Evolutionary conservation across 2,888 invertebrate species (phyloP), one percentile per base, ranked within the genome.

Genomic region (Abrostola triplasia): DNA sequence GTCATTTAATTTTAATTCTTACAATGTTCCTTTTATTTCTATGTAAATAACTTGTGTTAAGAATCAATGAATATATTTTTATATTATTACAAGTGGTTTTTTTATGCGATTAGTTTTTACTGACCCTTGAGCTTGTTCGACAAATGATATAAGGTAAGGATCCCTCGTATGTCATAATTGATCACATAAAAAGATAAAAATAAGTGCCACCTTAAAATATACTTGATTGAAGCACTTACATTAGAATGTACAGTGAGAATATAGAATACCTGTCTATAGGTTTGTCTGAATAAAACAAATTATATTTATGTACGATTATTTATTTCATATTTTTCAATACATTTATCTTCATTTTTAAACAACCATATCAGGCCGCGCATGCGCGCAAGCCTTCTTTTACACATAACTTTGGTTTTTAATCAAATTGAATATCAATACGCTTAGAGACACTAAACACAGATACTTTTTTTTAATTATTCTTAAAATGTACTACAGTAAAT

Each of bases 281-380:
- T 24, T 24, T 4, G 24, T 24, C 24, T 24, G 24, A 24, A 74
- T 70, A 52, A 66, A 35, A 65, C 36, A 60, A 63, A 58, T 2
- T 36, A 57, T 36, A 24, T 24, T 58, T 84, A 81, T 84, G 80
- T 91, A 89, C 84, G 86, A 89, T 91, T 88, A 91, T 92, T 92
- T 92, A 92, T 91, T 91, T 84, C 79, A 87, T 86, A 88, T 88
- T 76, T 80, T 87, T 79, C 78, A 88, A 88, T 89, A 90, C 89
- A 89, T 89, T 85, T 83, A 89, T 83, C 73, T 75, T 85, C 77
- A 82, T 83, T 69, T 84, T 84, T 81, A 85, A 87, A 89, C 89
- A 90, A 89, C 88, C 88, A 82, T 84, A 79, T 73, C 71, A 76
- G 80, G 73, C 64, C 42, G 76, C 65, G 80, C 82, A 51, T 69